phyloP scores from a whole-genome alignment of 2,113 vertebrate species.

The Amblyopsis rosae region DNA sequence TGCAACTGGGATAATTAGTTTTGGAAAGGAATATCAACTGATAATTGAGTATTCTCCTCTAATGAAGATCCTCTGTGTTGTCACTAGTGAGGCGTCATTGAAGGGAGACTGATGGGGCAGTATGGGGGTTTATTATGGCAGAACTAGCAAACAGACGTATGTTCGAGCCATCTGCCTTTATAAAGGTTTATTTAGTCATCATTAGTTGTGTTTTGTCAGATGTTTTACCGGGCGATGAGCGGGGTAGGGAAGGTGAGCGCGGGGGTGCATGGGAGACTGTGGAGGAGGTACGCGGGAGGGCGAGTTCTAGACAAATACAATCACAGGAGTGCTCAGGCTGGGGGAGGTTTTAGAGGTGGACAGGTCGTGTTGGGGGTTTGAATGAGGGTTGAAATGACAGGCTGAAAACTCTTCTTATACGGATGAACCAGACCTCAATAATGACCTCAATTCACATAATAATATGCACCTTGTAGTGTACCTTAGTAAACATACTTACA shows the following conservation, averaged over 20 bases:
- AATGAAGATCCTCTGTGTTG: conserved; percentile 82
- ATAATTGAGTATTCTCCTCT: conserved; percentile 82
- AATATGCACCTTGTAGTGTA: no score
- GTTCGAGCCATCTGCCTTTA: not conserved
- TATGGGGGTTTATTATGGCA: conserved; percentile 56
- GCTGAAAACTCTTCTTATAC: conserved; percentile 4
- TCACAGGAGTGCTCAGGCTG: conserved; percentile 26
- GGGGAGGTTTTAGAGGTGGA: conserved; percentile 54
- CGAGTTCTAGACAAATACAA: not conserved
- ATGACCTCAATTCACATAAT: no score
- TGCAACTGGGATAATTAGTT: conserved; percentile 82
- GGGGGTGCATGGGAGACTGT: not conserved
- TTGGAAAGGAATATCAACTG: conserved; percentile 82
- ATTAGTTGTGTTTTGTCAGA: conserved; percentile 24
- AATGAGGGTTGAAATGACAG: conserved; percentile 65
- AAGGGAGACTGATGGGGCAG: conserved; percentile 50
- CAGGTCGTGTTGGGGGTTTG: conserved; percentile 73
- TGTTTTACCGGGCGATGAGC: conserved; percentile 34
- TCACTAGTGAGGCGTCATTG: conserved; percentile 79
- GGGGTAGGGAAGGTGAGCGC: not conserved
- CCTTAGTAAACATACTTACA: no score
- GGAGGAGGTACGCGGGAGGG: not conserved
- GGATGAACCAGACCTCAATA: no score
- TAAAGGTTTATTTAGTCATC: conserved; percentile 52
- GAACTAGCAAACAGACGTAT: conserved; percentile 43